Percentiles rank a stretch among this genome's conserved stretches.
phyloP scores from a whole-genome alignment of 2,797 vertebrate species.

The Atherinosoma microstoma region DNA sequence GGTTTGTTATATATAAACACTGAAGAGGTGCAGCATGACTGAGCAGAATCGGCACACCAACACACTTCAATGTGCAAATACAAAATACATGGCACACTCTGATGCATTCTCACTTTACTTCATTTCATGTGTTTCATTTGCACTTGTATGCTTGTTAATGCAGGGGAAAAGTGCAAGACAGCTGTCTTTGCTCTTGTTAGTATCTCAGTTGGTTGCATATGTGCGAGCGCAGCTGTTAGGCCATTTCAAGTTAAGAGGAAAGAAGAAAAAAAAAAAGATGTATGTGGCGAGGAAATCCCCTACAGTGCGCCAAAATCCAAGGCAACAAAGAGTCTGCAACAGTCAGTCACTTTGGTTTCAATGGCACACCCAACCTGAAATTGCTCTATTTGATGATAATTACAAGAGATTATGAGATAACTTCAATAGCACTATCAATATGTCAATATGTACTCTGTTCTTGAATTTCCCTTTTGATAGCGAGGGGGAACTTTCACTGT shows the following conservation, averaged over 20 bases:
- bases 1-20: neutral
- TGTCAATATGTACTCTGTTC: slow-evolving; percentile 49
- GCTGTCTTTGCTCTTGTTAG: slow-evolving; percentile 49
- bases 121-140: slow-evolving; percentile 5
- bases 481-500: slow-evolving; percentile 42
- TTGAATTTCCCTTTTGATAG: slow-evolving; percentile 65
- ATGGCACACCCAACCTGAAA: slow-evolving; percentile 67
- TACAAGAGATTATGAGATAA: slow-evolving; percentile 58
- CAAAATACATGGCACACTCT: neutral
- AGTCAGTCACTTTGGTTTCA: slow-evolving; percentile 57
- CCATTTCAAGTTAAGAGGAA: slow-evolving; percentile 84
- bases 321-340: slow-evolving; percentile 74
- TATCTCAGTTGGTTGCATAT: slow-evolving; percentile 68
- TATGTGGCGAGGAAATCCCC: slow-evolving; percentile 87
- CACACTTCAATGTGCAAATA: neutral
- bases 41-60: neutral
- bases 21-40: neutral
- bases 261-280: slow-evolving; percentile 82
- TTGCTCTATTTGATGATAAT: slow-evolving; percentile 68
- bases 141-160: slow-evolving; percentile 18
- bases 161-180: slow-evolving; percentile 33
- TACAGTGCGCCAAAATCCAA: slow-evolving; percentile 79
- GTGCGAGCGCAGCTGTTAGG: slow-evolving; percentile 80
- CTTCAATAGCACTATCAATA: slow-evolving; percentile 44
- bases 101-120: neutral